phyloP scores from a whole-genome alignment of 2,113 vertebrate species.

The Nannobrachium achirus region DNA sequence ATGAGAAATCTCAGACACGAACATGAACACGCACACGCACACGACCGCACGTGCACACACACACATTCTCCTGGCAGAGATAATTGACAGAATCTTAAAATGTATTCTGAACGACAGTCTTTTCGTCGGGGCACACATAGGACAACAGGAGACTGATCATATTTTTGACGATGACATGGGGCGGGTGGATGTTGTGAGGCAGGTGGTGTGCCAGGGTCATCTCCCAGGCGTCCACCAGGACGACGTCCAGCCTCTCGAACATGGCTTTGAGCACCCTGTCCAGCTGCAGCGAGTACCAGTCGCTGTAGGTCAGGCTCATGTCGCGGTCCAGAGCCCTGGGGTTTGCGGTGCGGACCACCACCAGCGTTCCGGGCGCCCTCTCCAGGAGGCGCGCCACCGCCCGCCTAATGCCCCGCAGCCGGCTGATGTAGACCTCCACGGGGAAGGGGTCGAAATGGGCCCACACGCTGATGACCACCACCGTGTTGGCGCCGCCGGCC shows the following conservation, averaged over 20 bases:
- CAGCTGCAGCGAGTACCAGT: slow-evolving; percentile 88
- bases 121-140: slow-evolving; percentile 77
- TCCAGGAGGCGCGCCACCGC: slow-evolving; percentile 82
- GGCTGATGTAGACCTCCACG: slow-evolving; percentile 84
- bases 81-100: too few relatives aligned
- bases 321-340: slow-evolving; percentile 84
- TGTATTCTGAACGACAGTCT: too few relatives aligned
- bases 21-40: too few relatives aligned
- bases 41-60: too few relatives aligned
- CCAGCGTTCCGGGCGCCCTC: slow-evolving; percentile 82
- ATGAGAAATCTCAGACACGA: too few relatives aligned
- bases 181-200: slow-evolving; percentile 86
- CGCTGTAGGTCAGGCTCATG: slow-evolving; percentile 88
- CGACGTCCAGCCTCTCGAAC: slow-evolving; percentile 85
- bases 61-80: too few relatives aligned
- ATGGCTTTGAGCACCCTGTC: slow-evolving; percentile 85
- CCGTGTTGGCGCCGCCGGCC: slow-evolving; percentile 82
- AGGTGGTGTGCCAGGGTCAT: slow-evolving; percentile 87
- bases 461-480: slow-evolving; percentile 86
- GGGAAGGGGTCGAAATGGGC: slow-evolving; percentile 91
- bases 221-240: slow-evolving; percentile 89
- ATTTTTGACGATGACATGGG: slow-evolving; percentile 85
- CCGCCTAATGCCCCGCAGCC: slow-evolving; percentile 84
- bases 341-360: slow-evolving; percentile 84
- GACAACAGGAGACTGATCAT: slow-evolving; percentile 85